Conservation (phyloP, 2,888 invertebrate species). For the Amphipyra tragopoginis region DNA sequence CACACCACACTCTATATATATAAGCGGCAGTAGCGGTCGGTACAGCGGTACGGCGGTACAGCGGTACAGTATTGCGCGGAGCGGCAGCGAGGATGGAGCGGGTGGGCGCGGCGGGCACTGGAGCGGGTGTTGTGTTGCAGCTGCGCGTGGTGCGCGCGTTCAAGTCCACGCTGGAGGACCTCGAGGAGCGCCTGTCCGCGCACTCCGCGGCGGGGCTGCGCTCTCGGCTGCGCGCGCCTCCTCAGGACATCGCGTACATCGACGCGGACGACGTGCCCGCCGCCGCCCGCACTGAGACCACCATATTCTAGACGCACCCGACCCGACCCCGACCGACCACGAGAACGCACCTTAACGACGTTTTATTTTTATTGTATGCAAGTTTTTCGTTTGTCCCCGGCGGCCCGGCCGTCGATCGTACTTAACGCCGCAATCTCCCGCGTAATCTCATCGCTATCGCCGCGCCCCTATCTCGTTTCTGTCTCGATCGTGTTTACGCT, state of each 20-base stretch:
- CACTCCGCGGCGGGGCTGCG: constrained; percentile 98
- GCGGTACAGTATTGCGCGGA: not conserved
- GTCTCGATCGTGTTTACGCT: constrained; percentile 61
- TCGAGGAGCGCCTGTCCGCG: constrained; percentile 99
- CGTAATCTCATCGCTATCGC: constrained; percentile 64
- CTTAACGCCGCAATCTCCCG: constrained; percentile 71
- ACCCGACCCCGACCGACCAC: constrained; percentile 45
- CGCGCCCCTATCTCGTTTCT: constrained; percentile 58
- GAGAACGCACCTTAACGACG: constrained; percentile 52
- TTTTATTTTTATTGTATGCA: constrained; percentile 63
- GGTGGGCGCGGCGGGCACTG: constrained; percentile 31
- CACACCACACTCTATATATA: constrained; percentile 85
- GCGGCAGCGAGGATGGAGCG: constrained; percentile 39
- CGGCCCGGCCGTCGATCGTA: constrained; percentile 66
- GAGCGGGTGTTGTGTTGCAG: constrained; percentile 93
- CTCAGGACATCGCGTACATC: constrained; percentile 95
- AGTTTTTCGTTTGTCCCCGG: constrained; percentile 57
- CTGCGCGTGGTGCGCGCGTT: constrained; percentile 99
- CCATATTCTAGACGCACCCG: constrained; percentile 75
- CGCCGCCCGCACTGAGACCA: constrained; percentile 80
- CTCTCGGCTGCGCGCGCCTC: constrained; percentile 93
- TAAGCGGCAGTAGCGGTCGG: constrained; percentile 63
- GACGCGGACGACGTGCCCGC: constrained; percentile 91
- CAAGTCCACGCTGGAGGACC: constrained; percentile 99
- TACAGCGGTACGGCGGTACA: constrained; percentile 28